phyloP scores from a whole-genome alignment of 1,140 invertebrate genomes.

The Papilio polytes region DNA sequence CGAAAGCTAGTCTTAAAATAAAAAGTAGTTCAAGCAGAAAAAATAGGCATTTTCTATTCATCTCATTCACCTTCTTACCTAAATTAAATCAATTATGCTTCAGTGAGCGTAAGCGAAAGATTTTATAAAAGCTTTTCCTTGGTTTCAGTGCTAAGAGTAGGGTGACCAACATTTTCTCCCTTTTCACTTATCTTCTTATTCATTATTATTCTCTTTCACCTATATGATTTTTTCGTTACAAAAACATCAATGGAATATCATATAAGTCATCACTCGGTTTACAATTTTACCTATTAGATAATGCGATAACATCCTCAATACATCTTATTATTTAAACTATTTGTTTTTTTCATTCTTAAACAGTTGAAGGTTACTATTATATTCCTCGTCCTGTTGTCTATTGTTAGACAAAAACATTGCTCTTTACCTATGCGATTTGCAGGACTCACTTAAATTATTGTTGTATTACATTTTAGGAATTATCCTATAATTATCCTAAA shows the following conservation, averaged over 20 bases:
- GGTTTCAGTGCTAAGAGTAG: background rate
- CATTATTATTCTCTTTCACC: background rate
- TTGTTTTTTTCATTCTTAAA: no score
- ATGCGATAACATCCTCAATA: no score
- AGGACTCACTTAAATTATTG: background rate
- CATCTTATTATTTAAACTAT: no score
- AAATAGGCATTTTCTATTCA: slow-evolving; percentile 20
- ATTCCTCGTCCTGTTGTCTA: background rate
- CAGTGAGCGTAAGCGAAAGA: slow-evolving; percentile 14
- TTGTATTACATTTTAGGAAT: background rate
- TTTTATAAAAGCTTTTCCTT: slow-evolving; percentile 27
- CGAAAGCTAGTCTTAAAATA: slow-evolving; percentile 9
- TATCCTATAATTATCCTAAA: background rate
- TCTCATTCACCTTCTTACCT: slow-evolving; percentile 13
- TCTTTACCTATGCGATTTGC: no score
- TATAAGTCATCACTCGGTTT: no score
- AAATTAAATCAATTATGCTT: slow-evolving; percentile 27
- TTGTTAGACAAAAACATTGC: background rate
- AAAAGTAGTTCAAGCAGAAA: background rate
- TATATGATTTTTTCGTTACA: no score
- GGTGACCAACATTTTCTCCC: slow-evolving; percentile 4
- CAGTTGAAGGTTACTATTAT: no score
- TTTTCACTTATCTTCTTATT: background rate
- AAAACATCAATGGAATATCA: no score
- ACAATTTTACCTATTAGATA: no score